Percentiles rank a stretch among this genome's conserved stretches.
Evolutionary conservation across 2,888 invertebrate species (phyloP).

Genomic region (Auanema sp.): DNA sequence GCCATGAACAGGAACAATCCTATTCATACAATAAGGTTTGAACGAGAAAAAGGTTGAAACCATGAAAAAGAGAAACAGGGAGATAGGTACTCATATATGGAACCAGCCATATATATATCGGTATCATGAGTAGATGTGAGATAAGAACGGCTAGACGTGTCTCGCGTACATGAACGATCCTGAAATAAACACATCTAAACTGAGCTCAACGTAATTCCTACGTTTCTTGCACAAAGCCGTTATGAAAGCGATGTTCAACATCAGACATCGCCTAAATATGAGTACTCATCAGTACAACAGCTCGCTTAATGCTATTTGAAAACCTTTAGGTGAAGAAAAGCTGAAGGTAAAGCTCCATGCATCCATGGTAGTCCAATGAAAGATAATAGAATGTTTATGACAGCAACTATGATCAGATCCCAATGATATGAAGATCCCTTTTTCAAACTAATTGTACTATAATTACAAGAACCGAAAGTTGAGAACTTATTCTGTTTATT

Average conservation of each 20-base stretch:
- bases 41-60: conserved; percentile 53
- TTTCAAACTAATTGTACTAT: conserved; percentile 70
- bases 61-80: conserved; percentile 61
- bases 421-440: conserved; percentile 72
- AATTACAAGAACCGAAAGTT: too few species aligned
- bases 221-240: conserved; percentile 72
- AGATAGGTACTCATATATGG: conserved; percentile 60
- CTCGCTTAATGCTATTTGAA: too few species aligned
- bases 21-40: conserved; percentile 6
- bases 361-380: conserved; percentile 70
- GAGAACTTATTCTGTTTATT: conserved; percentile 70
- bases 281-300: conserved; percentile 59
- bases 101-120: conserved; percentile 66
- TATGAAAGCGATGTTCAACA: conserved; percentile 71
- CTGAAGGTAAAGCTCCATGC: conserved; percentile 72
- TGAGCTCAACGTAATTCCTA: too few species aligned
- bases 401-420: conserved; percentile 71
- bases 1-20: conserved; percentile 68
- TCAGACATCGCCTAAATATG: conserved; percentile 69
- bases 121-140: conserved; percentile 67
- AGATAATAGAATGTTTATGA: conserved; percentile 70
- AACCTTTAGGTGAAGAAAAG: conserved; percentile 72
- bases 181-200: too few species aligned
- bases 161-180: conserved; percentile 68
- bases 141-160: conserved; percentile 68